phyloP scores from a whole-genome alignment of 2,797 vertebrate genomes.

The Synaphobranchus kaupii region DNA sequence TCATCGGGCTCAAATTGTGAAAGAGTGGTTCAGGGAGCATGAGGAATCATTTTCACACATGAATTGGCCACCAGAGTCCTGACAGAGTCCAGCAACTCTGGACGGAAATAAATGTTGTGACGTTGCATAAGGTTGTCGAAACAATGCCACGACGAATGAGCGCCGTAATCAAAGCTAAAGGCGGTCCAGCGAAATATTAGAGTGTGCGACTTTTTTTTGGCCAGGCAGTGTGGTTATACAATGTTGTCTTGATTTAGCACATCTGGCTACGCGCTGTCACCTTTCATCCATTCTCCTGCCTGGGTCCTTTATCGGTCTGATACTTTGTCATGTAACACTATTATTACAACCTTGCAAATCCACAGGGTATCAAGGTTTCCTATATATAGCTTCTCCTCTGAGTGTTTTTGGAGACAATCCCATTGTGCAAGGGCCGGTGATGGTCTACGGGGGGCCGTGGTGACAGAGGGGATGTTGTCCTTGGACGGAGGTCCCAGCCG shows the following conservation, averaged over 20 bases:
- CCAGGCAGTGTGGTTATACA: not conserved
- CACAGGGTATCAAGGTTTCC: slow-evolving; percentile 26
- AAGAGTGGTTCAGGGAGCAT: too few relatives aligned
- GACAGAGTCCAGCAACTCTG: too few relatives aligned
- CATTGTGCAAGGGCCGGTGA: slow-evolving; percentile 26
- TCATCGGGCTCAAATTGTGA: too few relatives aligned
- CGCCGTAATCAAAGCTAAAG: too few relatives aligned
- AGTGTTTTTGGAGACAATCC: slow-evolving; percentile 36
- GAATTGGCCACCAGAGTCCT: too few relatives aligned
- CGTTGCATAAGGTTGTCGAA: too few relatives aligned
- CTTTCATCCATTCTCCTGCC: not conserved
- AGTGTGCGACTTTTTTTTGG: too few relatives aligned
- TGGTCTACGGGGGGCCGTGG: not conserved
- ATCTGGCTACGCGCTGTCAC: not conserved
- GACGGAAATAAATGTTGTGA: too few relatives aligned
- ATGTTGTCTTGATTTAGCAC: not conserved
- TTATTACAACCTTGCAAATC: slow-evolving; percentile 54
- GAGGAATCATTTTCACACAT: too few relatives aligned
- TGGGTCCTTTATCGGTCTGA: slow-evolving; percentile 40
- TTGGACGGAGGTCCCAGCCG: slow-evolving; percentile 42
- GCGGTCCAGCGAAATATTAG: too few relatives aligned
- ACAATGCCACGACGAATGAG: too few relatives aligned
- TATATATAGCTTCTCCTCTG: slow-evolving; percentile 37
- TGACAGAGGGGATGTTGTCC: slow-evolving; percentile 47
- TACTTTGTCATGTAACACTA: slow-evolving; percentile 54